phyloP scores from a whole-genome alignment of 2,797 vertebrate species.

The Paguma larvata region DNA sequence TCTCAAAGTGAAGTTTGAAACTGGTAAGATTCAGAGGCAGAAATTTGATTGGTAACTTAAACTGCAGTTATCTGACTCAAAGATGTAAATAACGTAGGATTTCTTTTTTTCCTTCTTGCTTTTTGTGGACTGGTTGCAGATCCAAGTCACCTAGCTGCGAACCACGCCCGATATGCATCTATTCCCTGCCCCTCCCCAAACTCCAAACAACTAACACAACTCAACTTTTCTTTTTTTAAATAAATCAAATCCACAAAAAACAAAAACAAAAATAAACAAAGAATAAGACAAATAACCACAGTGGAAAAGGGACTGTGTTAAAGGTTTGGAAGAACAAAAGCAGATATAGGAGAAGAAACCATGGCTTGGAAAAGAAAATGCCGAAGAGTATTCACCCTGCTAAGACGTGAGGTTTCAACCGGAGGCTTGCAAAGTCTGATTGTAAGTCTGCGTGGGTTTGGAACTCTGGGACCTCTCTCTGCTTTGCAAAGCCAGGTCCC shows the following conservation, averaged over 20 bases:
- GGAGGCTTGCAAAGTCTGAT: neutral
- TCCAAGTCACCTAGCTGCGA: neutral
- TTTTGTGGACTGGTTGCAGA: neutral
- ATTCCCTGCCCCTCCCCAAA: neutral
- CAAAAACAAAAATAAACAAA: neutral
- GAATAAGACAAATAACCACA: neutral
- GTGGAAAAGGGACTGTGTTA: neutral
- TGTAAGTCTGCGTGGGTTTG: neutral
- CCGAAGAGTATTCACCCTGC: neutral
- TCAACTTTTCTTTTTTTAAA: neutral
- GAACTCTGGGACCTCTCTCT: neutral
- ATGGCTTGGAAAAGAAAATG: neutral
- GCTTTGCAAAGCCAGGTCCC: neutral
- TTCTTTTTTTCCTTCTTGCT: neutral
- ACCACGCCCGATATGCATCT: neutral
- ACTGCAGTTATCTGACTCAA: slow-evolving; percentile 36
- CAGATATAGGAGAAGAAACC: neutral
- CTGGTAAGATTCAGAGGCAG: neutral
- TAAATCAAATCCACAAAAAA: neutral
- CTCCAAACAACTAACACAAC: neutral
- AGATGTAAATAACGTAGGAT: neutral
- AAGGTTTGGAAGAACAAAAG: neutral
- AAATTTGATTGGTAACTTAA: slow-evolving; percentile 13
- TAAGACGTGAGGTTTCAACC: neutral
- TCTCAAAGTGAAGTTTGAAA: slow-evolving; percentile 11